Evolutionary conservation across 2,888 invertebrate genomes (phyloP), one percentile per base, ranked within the genome.

Genomic region (Bombylius major): DNA sequence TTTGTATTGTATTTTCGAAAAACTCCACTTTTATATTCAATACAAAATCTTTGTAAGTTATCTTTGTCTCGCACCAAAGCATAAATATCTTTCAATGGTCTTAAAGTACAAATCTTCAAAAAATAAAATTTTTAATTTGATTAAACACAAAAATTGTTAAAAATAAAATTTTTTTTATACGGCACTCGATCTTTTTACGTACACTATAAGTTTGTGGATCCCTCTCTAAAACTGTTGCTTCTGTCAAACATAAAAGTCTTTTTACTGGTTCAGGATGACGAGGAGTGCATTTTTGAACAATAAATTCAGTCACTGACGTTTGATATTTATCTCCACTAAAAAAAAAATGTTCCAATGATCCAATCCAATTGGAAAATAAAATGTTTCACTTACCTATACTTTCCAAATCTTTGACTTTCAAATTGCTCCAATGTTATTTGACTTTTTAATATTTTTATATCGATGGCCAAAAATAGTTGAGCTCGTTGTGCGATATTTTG

Each of bases 291-390:
- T 99, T 99, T 70, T 97, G 92, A 5, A 99, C 95, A 59, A 84
- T 84, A 73, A 99, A 99, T 77, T 99, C 99, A 14, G 92, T 89
- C 59, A 97, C 84, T 1, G 98, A 97, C 5, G 98, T 99, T 69
- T 97, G 84, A 70, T 90, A 90, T 70, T 95, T 92, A 75, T 99
- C 99, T 12, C 86, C 87, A 68, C 96, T 96, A 71, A 60, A 82
- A 76, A 51, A 55, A 61, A 54, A 55, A 54, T 44, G 3, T 23
- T 23, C 2, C 23, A 23, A 11, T 11, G 12, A 11, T 42, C 4
- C 4, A 42, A 42, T 1, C 11, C 8, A 12, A 13, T 5, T 36
- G 36, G 5, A 54, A 50, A 39, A 48, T 55, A 11, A n/a, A 33
- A 32, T 54, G 6, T 49, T 34, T 4, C 2, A 59, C 62, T 70